phyloP scores from a whole-genome alignment of 2,888 invertebrate species.

The Aphelenchoides bicaudatus region DNA sequence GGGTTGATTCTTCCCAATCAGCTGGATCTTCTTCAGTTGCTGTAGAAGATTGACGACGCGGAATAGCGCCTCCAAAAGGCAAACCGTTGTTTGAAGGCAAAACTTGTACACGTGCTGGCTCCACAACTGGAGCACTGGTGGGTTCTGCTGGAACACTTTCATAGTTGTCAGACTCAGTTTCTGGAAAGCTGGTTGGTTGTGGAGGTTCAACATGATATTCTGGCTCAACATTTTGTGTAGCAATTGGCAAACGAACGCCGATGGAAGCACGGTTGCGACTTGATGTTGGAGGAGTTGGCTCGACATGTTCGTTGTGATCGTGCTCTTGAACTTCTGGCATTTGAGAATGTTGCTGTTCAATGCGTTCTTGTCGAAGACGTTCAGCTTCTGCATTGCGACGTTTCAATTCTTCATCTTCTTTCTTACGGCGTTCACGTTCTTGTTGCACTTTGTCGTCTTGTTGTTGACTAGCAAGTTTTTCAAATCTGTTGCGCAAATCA shows the following conservation, averaged over 20 bases:
- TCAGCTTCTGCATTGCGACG: constrained; percentile 37
- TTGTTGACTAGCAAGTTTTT: constrained; percentile 44
- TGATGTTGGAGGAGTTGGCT: neutral
- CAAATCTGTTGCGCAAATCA: constrained; percentile 47
- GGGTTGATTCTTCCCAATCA: constrained; percentile 8
- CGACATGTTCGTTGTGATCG: neutral
- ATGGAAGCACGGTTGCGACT: neutral
- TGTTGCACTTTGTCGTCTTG: constrained; percentile 33
- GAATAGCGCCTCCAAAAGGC: neutral
- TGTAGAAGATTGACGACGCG: constrained; percentile 1
- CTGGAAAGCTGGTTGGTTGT: constrained; percentile 6
- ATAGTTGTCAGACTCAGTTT: neutral
- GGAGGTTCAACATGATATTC: constrained; percentile 20
- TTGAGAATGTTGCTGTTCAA: constrained; percentile 28
- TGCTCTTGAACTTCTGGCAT: constrained; percentile 8
- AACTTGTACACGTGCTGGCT: constrained; percentile 16
- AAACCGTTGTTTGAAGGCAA: constrained; percentile 1
- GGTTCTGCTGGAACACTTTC: constrained; percentile 2
- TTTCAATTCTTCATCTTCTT: constrained; percentile 47
- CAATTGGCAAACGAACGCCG: constrained; percentile 31
- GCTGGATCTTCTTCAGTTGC: constrained; percentile 10
- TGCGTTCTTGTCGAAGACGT: constrained; percentile 28
- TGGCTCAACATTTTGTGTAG: constrained; percentile 4
- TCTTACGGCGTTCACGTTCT: constrained; percentile 44
- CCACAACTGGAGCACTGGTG: neutral